phyloP scores from a whole-genome alignment of 2,888 invertebrate species.

The Rotaria socialis region DNA sequence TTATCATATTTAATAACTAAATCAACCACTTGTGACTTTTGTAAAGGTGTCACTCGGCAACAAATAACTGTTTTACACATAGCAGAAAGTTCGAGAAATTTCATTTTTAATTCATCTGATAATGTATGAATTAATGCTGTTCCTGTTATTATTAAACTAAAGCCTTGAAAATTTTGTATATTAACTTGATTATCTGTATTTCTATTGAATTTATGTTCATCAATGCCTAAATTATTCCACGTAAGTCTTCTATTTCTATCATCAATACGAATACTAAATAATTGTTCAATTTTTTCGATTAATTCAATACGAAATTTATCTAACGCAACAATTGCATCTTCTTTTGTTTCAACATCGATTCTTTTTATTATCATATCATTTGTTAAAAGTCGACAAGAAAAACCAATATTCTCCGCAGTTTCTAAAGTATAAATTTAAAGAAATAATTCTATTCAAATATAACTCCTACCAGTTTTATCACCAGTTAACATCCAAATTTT shows the following conservation, averaged over 20 bases:
- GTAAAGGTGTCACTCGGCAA: slow-evolving; percentile 80
- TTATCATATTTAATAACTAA: slow-evolving; percentile 83
- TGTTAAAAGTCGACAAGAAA: slow-evolving; percentile 88
- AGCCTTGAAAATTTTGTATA: slow-evolving; percentile 56
- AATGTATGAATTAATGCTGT: slow-evolving; percentile 70
- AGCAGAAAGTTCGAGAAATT: slow-evolving; percentile 51
- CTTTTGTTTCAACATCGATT: slow-evolving; percentile 69
- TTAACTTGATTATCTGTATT: neutral
- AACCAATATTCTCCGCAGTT: slow-evolving; percentile 98
- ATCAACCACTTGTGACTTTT: slow-evolving; percentile 96
- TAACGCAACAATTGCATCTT: slow-evolving; percentile 58
- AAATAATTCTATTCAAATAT: too few relatives aligned
- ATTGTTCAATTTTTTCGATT: slow-evolving; percentile 20
- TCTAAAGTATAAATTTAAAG: slow-evolving; percentile 69
- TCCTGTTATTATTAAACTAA: slow-evolving; percentile 91
- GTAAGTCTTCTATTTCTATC: neutral
- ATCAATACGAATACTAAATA: neutral
- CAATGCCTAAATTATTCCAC: neutral
- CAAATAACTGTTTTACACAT: slow-evolving; percentile 86
- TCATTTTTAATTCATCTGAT: neutral
- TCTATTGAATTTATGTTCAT: neutral
- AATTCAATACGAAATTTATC: neutral
- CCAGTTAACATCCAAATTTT: slow-evolving; percentile 99
- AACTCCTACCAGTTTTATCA: slow-evolving; percentile 68
- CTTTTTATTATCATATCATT: slow-evolving; percentile 93